Base-by-base conservation (phyloP, 2,113 vertebrate genomes). In the Hypanus sabinus region DNA sequence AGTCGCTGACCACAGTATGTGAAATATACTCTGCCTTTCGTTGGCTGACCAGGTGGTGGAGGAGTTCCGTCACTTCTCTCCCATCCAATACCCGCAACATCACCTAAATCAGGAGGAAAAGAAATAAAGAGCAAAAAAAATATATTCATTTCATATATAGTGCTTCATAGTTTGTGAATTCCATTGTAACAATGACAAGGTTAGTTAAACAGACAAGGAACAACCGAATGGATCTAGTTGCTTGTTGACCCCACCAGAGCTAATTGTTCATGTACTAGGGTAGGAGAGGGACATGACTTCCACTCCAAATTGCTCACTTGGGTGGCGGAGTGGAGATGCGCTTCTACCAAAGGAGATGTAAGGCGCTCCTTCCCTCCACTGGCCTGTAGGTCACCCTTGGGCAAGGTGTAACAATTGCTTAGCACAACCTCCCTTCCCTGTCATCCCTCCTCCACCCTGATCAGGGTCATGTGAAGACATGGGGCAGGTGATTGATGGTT, bases 21-120 rank as follows among this genome's bases (percentile, higher is more conserved):
- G 93, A 99, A 99, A 96, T 99, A 99, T n/a, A 99, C 98, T 46
- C 98, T 97, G 95, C 99, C 99, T 95, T 99, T 99, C 93, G 98
- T 97, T 30, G 98, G 98, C 96, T 99, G 98, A 9, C 98, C 98
- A 0, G 98, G 98, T 14, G 98, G 98, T 2, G 98, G 98, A 0
- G 98, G 98, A 30, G 98, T 99, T 57, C 98, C 98, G 95, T 99
- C 98, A 0, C 97, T 97, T 93, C 98, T 98, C 95, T 99, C 98
- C 99, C 99, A 99, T 94, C 99, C 99, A 57, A 99, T 99, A 94
- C 99, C 99, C 81, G 98, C 98, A 76, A 99, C 97, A 0, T 99
- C 98, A 91, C 98, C 99, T 97, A 94, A 5, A 95, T 94, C 92
- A 87, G 95, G 76, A 36, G 0, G 33, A 76, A 10, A 94, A 73